These are phyloP conservation scores for Phalacrocorax carbo DNA, from an alignment of 2,113 vertebrate genomes.

Conservation along the genomic window DNA sequence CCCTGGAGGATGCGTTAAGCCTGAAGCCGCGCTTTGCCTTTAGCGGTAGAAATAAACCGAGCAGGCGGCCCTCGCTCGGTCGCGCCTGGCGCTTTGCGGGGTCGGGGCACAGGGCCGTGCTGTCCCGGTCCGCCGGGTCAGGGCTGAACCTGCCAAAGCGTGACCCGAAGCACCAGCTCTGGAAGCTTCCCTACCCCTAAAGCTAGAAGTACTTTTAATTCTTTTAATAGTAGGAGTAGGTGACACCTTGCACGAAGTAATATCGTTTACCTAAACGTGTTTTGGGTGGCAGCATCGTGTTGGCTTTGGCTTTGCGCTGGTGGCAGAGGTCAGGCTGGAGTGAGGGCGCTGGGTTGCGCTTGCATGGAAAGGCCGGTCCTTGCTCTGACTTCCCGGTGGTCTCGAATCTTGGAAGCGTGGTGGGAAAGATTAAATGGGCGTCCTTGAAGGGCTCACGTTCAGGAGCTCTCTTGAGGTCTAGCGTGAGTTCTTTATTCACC, in stretches of 20 bases:
- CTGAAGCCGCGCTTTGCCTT: background rate
- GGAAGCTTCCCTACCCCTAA: background rate
- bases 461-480: background rate
- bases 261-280: fast-evolving
- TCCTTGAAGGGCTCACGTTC: fast-evolving
- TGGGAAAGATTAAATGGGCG: background rate
- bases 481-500: background rate
- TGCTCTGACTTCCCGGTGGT: background rate
- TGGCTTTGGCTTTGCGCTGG: background rate
- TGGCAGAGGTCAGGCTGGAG: background rate
- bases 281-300: fast-evolving
- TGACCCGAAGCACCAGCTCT: background rate
- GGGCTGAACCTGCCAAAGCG: background rate
- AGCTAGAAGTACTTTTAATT: background rate
- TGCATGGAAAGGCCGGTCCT: background rate
- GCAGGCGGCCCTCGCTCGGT: fast-evolving
- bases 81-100: background rate
- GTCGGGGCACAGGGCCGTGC: background rate
- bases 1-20: background rate
- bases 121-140: background rate
- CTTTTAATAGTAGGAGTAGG: background rate
- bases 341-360: fast-evolving
- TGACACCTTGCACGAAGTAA: background rate
- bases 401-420: background rate
- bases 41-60: background rate